Evolutionary conservation across 2,113 vertebrate species (phyloP).

Genomic region (Callionymus lyra): DNA sequence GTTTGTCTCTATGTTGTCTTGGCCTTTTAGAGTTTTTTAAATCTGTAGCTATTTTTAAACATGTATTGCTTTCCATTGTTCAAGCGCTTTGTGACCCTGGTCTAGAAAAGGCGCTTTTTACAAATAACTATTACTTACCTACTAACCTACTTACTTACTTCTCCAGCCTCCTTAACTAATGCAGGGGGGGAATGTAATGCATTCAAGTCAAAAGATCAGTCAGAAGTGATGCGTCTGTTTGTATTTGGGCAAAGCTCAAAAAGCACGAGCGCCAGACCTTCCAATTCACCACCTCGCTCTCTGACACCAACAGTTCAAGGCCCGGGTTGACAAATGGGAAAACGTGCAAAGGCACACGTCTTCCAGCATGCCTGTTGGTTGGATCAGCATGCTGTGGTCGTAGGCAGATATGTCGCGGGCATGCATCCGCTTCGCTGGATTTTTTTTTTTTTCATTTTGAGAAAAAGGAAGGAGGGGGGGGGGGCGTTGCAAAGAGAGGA

Average conservation of each 20-base stretch:
- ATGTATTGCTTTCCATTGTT: too few species aligned
- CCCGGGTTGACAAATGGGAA: slow-evolving; percentile 63
- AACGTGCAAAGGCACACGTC: slow-evolving; percentile 59
- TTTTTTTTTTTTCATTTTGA: slow-evolving; percentile 6
- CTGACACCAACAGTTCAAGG: slow-evolving; percentile 56
- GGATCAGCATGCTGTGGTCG: slow-evolving; percentile 49
- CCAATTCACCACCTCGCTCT: slow-evolving; percentile 42
- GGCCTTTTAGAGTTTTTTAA: too few species aligned
- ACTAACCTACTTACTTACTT: too few species aligned
- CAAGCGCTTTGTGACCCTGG: too few species aligned
- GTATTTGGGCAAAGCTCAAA: slow-evolving; percentile 50
- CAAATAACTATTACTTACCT: too few species aligned
- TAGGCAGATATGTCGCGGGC: slow-evolving; percentile 31
- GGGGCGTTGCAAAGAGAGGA: slow-evolving; percentile 1
- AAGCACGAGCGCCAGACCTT: slow-evolving; percentile 26
- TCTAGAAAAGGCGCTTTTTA: too few species aligned
- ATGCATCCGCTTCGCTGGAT: slow-evolving; percentile 46
- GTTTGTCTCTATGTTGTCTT: too few species aligned
- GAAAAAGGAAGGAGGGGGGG: not conserved
- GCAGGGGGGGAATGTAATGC: too few species aligned
- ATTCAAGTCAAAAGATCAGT: slow-evolving; percentile 27
- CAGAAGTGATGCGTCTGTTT: slow-evolving; percentile 20
- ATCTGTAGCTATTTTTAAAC: too few species aligned
- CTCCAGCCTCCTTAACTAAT: too few species aligned
- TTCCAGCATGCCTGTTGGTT: slow-evolving; percentile 44